Percentiles rank a stretch among this genome's conserved stretches.
Conservation (phyloP, 2,888 invertebrate genomes). For the Cantharis nigra region DNA sequence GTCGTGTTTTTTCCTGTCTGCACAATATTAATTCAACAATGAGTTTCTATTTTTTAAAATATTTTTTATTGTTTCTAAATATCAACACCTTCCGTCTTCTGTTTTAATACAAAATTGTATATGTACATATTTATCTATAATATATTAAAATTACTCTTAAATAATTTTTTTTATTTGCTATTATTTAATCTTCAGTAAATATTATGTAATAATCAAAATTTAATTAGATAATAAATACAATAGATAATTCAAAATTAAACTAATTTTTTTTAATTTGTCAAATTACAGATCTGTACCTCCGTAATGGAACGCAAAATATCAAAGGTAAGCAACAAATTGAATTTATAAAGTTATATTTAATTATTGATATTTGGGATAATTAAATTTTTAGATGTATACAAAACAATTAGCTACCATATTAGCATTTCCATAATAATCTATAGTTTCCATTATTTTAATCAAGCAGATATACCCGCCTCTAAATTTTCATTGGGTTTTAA, state of each 20-base stretch:
- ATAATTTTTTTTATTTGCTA: too few relatives aligned
- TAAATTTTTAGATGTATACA: slow-evolving; percentile 8
- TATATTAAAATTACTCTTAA: too few relatives aligned
- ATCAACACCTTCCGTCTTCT: too few relatives aligned
- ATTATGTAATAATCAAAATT: too few relatives aligned
- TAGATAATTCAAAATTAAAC: background rate
- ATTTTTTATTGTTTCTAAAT: background rate
- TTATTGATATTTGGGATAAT: background rate
- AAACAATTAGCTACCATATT: slow-evolving; percentile 56
- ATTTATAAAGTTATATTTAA: background rate
- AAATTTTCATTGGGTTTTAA: slow-evolving; percentile 41
- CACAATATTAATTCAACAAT: background rate
- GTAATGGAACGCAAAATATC: background rate
- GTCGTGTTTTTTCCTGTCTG: background rate
- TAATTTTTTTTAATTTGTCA: background rate
- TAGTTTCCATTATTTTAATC: slow-evolving; percentile 56
- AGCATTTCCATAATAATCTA: slow-evolving; percentile 50
- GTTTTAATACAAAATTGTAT: too few relatives aligned
- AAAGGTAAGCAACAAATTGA: background rate
- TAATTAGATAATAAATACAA: too few relatives aligned
- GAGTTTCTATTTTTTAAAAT: background rate
- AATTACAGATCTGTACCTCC: background rate
- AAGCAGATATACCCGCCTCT: slow-evolving; percentile 40
- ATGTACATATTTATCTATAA: too few relatives aligned
- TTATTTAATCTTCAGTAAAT: too few relatives aligned